phyloP scores from a whole-genome alignment of 2,797 vertebrate genomes.

The Sparus aurata region DNA sequence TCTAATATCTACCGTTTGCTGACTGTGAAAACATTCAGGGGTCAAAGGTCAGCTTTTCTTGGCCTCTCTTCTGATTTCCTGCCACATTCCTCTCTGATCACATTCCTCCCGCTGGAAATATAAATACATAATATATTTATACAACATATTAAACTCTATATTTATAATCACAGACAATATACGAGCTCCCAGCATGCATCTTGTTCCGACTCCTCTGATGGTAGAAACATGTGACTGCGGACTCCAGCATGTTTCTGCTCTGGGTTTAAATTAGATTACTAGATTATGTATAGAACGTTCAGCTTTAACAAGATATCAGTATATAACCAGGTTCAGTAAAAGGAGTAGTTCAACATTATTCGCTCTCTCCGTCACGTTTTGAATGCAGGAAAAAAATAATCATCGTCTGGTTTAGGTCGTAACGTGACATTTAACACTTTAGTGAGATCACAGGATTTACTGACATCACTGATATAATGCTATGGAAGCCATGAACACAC shows the following conservation, averaged over 20 bases:
- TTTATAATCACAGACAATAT: neutral
- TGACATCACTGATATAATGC: neutral
- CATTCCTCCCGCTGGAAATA: conserved; percentile 39
- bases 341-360: neutral
- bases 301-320: neutral
- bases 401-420: neutral
- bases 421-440: neutral
- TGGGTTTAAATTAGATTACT: neutral
- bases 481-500: neutral
- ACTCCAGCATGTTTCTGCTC: neutral
- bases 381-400: no score
- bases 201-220: neutral
- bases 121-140: conserved; percentile 43
- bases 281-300: neutral
- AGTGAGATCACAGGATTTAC: neutral
- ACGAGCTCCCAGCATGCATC: conserved; percentile 33
- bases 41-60: conserved; percentile 53
- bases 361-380: neutral
- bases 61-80: conserved; percentile 20
- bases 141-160: conserved; percentile 21
- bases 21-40: conserved; percentile 34
- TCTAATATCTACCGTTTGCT: conserved; percentile 1
- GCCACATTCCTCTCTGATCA: conserved; percentile 57
- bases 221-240: neutral
- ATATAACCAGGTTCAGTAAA: neutral